Evolutionary conservation across 92 coral and sea anemone genomes (phyloP), one percentile per base, ranked within the genome.

Genomic region (Porites evermanni): DNA sequence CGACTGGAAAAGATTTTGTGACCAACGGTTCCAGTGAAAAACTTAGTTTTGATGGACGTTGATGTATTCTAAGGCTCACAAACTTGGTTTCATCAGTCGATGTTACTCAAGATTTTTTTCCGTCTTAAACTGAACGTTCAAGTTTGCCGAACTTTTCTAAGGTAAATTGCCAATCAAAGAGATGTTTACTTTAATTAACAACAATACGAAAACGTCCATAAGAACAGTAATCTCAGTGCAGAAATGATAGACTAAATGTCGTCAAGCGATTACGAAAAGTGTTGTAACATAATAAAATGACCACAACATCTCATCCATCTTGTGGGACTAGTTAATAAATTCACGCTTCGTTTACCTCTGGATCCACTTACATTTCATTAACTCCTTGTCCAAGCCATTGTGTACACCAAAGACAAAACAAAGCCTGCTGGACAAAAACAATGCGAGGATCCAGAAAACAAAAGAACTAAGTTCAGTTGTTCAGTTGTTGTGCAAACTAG

Each of bases 291-390:
- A 53, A 75, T 75, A 24, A 16, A 16, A n/a, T 9, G 47, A 4
- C 50, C 56, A 71, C 17, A 32, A 71, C 53, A 44, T 72, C 3
- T 1, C 59, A 50, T 50, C 20, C 77, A 58, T 50, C 79, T 56
- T 75, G 20, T 19, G 16, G 14, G 19, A 54, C 24, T 58, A 21
- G n/a, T 53, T 66, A 59, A 56, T 21, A 18, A 54, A 19, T 75
- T 10, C 23, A 14, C 66, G 21, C 8, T 59, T 24, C 51, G 50
- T 56, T 54, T 56, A 13, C 52, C 66, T 54, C 13, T 56, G 51
- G 16, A 7, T 56, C 79, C 79, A 56, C 67, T 75, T 54, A 56
- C 44, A 56, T 54, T 56, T 20, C 7, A 24, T 75, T 75, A 54
- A 2, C 3, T 13, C 26, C 52, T 52, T 75, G 53, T 20, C 11